Base-by-base conservation (phyloP, 2,888 invertebrate species). In the Zygogramma bicolorata region DNA sequence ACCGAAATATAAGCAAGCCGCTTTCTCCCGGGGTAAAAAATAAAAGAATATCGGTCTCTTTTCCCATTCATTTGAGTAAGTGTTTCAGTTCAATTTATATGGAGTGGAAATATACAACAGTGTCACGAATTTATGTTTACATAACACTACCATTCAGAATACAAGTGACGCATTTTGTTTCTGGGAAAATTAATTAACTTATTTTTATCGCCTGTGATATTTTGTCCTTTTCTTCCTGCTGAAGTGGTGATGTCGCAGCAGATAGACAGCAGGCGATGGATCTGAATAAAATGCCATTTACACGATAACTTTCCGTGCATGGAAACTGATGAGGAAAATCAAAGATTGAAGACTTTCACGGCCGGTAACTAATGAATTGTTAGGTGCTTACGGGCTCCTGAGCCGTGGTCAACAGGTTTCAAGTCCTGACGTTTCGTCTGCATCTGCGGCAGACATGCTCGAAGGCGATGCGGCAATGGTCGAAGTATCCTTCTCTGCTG, bases 181-280 rank as follows among this genome's bases (percentile, higher is more conserved):
- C 65, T 27, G 53, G 65, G 65, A 65, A 65, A 65, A 65, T 65
- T 65, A 65, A 65, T 65, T 49, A 18, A 65, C 65, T 65, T 53
- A 31, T 31, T 53, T 65, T 31, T 34, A 53, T 49, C 38, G 65
- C 29, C 29, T 49, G 65, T 29, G 25, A 10, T 22, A 10, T 53
- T 53, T 22, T 53, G 5, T 25, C 25, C 8, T 53, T 25, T 25
- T 53, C 46, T 18, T 46, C 15, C 20, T 4, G 46, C 4, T 46
- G 13, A 7, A 6, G 46, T 46, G 4, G 13, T 15, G 15, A 18
- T 13, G n/a, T 53, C 53, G 53, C 25, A 25, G 27, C 27, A 13
- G 27, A 53, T 53, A 18, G 27, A 25, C 4, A 10, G 25, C 25
- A 5, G n/a, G 8, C 13, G 13, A 53, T 53, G n/a, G 53, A 53